phyloP scores from a whole-genome alignment of 1,140 invertebrate species.

The Zaprionus gabonicus region DNA sequence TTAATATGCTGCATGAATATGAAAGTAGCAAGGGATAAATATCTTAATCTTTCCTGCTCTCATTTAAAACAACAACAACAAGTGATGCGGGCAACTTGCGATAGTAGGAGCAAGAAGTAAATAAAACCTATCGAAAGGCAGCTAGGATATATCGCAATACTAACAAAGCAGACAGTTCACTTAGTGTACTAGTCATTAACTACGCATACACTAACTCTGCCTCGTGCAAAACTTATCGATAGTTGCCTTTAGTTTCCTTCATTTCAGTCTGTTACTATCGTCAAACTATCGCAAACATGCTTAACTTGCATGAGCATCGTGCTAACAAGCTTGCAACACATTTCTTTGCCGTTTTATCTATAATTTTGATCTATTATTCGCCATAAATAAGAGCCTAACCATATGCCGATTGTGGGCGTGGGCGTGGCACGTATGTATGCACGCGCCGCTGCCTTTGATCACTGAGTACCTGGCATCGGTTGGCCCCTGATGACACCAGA shows the following conservation, averaged over 20 bases:
- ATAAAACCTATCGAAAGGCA: not conserved
- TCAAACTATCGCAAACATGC: not conserved
- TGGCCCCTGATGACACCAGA: constrained; percentile 45
- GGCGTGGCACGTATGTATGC: constrained; percentile 21
- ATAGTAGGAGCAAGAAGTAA: not conserved
- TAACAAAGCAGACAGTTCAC: too few species aligned
- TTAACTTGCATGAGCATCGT: too few species aligned
- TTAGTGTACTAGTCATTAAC: too few species aligned
- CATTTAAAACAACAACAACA: constrained; percentile 14
- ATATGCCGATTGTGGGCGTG: constrained; percentile 10
- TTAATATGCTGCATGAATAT: constrained; percentile 61
- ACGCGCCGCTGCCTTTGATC: constrained; percentile 32
- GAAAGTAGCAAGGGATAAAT: constrained; percentile 33
- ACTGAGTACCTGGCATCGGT: constrained; percentile 52
- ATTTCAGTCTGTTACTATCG: too few species aligned
- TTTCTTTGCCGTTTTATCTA: not conserved
- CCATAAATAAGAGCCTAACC: constrained; percentile 6
- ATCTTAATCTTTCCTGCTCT: constrained; percentile 19
- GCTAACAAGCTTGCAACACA: not conserved
- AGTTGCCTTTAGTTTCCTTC: not conserved
- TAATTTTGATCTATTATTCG: constrained; percentile 6
- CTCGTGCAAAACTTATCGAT: not conserved
- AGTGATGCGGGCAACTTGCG: not conserved
- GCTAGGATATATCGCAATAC: too few species aligned
- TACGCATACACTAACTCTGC: too few species aligned